Conservation (phyloP, 2,113 vertebrate species). For the Halichoerus grypus region DNA sequence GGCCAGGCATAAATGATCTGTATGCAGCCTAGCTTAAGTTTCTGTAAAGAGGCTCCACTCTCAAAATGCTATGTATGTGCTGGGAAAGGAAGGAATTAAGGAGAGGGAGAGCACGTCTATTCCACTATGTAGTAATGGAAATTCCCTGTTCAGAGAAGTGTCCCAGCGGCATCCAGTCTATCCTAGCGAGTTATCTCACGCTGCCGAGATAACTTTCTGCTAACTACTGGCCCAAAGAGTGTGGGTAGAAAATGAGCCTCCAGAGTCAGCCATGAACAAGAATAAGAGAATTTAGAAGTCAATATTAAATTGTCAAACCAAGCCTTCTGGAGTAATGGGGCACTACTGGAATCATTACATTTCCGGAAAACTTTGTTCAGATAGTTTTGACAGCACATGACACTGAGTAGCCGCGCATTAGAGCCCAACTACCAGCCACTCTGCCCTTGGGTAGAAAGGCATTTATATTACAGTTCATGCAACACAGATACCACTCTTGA, state of each 20-base stretch:
- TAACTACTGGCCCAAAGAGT: not conserved
- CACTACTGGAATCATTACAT: not conserved
- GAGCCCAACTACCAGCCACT: not conserved
- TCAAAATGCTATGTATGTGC: not conserved
- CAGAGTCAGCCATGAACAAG: not conserved
- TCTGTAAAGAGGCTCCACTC: not conserved
- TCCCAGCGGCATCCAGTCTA: not conserved
- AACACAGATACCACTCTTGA: not conserved
- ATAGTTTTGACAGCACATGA: not conserved
- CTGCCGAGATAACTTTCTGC: not conserved
- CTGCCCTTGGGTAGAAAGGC: not conserved
- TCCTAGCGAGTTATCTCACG: not conserved
- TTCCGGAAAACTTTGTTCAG: slow-evolving; percentile 2
- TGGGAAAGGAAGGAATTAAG: not conserved
- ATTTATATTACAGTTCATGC: not conserved
- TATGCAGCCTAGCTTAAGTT: not conserved
- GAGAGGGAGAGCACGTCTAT: not conserved
- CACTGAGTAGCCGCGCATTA: not conserved
- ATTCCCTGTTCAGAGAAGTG: not conserved
- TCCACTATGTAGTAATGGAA: not conserved
- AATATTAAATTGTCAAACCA: not conserved
- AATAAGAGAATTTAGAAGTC: not conserved
- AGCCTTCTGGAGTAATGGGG: not conserved
- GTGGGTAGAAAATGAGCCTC: not conserved
- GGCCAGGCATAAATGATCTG: too few relatives aligned